phyloP scores from a whole-genome alignment of 2,797 vertebrate species.

The Euthynnus affinis region DNA sequence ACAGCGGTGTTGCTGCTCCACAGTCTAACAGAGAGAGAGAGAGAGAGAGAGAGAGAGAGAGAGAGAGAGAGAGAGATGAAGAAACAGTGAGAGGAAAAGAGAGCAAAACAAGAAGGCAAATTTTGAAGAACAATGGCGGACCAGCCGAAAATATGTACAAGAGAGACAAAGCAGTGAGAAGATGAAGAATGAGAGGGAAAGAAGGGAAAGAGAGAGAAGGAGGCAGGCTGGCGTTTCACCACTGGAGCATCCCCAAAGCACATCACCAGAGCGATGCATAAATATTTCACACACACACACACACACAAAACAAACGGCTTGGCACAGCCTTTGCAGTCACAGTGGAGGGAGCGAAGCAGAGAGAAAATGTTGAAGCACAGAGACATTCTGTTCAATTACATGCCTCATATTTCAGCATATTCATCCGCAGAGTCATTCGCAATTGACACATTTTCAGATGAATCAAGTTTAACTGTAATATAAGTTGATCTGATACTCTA shows the following conservation, averaged over 20 bases:
- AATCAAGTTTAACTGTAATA: background rate
- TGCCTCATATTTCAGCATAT: conserved; percentile 53
- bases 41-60: background rate
- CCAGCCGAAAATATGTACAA: conserved; percentile 25
- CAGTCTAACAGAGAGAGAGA: conserved; percentile 8
- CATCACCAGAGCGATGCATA: conserved; percentile 71
- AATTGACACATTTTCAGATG: conserved; percentile 26
- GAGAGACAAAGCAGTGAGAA: conserved; percentile 39
- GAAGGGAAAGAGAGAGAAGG: conserved; percentile 33
- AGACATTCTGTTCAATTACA: conserved; percentile 59
- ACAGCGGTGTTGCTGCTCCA: conserved; percentile 31
- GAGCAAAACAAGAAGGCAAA: conserved; percentile 5
- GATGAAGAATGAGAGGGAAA: conserved; percentile 17
- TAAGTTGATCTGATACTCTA: conserved; percentile 19
- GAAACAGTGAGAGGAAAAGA: conserved; percentile 5
- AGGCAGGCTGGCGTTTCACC: conserved; percentile 64
- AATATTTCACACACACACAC: conserved; percentile 69
- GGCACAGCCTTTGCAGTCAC: conserved; percentile 62
- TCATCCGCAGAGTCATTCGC: conserved; percentile 12
- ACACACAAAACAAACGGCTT: conserved; percentile 64
- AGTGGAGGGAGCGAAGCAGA: conserved; percentile 49
- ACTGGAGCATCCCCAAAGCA: conserved; percentile 72
- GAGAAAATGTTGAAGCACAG: conserved; percentile 52
- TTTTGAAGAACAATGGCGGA: conserved; percentile 20
- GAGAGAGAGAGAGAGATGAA: conserved; percentile 11